Evolutionary conservation across 1,140 invertebrate genomes (phyloP).

Genomic region (Eulimnadia texana): DNA sequence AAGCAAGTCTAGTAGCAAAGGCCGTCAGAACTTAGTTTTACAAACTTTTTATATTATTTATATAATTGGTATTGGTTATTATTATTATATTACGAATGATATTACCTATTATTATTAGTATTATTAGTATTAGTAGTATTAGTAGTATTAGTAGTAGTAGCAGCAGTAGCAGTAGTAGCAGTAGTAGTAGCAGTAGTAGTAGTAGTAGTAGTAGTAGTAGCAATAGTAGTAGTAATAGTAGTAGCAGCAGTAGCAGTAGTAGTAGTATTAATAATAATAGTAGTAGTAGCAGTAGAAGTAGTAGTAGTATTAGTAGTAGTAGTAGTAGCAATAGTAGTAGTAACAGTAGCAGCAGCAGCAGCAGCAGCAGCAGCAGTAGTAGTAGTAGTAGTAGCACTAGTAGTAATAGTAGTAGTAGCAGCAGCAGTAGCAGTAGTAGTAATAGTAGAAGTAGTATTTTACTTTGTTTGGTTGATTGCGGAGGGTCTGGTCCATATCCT

Average conservation of each 20-base stretch:
- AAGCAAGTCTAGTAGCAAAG: too few species aligned
- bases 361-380: too few species aligned
- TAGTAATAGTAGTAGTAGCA: too few species aligned
- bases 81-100: not conserved
- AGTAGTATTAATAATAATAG: too few species aligned
- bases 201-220: too few species aligned
- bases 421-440: not conserved
- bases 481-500: constrained; percentile 40
- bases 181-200: too few species aligned
- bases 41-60: too few species aligned
- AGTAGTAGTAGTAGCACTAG: too few species aligned
- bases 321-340: not conserved
- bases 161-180: not conserved
- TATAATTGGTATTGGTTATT: not conserved
- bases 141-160: not conserved
- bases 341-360: not conserved
- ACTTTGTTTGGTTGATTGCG: not conserved
- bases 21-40: too few species aligned
- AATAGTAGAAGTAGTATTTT: not conserved
- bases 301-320: not conserved
- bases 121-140: not conserved
- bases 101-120: not conserved
- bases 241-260: too few species aligned
- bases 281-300: too few species aligned
- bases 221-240: too few species aligned